Base-by-base conservation (phyloP, 2,888 invertebrate species). In the Thysanoteuthis rhombus region DNA sequence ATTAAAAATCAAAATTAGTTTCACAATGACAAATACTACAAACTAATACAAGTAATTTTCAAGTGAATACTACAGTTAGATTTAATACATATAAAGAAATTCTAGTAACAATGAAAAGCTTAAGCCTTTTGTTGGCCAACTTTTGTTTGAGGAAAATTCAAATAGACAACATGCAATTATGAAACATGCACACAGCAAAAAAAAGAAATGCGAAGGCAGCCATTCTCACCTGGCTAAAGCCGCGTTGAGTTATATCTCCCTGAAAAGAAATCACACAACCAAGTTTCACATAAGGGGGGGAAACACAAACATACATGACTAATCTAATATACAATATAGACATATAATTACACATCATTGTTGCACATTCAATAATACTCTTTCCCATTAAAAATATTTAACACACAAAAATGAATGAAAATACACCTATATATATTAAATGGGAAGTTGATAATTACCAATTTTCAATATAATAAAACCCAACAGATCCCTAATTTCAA, bases 171-270 rank as follows among this genome's bases (percentile, higher is more conserved):
- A 75, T 75, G 75, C 75, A 75, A n/a, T 36, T 25, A 25, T 25
- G 22, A 47, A 47, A 47, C 47, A 47, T 47, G 47, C 47, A 47
- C 16, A 22, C 42, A 42, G 10, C 12, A 22, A 58, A 58, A 12
- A 10, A n/a, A 75, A 75, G 6, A 75, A 75, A 75, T 75, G 75
- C n/a, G n/a, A 75, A n/a, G 75, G 36, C n/a, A 75, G n/a, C 75
- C 75, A 75, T 75, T 39, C 92, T 92, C 45, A 92, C 92, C 92
- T 92, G 92, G 42, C 32, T 40, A 45, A 92, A 45, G 92, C 42
- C 42, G 25, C 92, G 92, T 10, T 92, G 92, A 45, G 92, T 92
- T 92, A 92, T 92, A 92, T 92, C 92, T 92, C 92, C 92, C 92
- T 92, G 92, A 92, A 92, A 42, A 45, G n/a, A 92, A 92, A 92